Base-by-base conservation (phyloP, 2,113 vertebrate genomes). In the Pseudorectes ferrugineus region DNA sequence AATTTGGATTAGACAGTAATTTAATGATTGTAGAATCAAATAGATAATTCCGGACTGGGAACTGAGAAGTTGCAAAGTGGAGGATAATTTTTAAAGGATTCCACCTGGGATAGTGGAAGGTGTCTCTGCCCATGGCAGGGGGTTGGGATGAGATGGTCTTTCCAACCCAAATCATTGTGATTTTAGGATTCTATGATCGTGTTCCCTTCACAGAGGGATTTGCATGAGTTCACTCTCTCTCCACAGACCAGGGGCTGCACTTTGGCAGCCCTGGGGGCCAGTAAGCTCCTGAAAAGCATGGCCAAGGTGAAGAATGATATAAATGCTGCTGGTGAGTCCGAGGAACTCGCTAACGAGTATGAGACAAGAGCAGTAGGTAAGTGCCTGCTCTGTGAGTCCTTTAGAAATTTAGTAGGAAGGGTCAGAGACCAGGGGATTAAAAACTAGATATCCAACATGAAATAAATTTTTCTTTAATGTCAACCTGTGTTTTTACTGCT, bases 281-380 rank as follows among this genome's bases (percentile, higher is more conserved):
- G 98, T 95, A 99, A 99, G 97, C 99, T 99, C 85, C 97, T 99
- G 95, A 99, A 99, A 97, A 99, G 98, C 28, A 97, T 99, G 98
- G 98, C 99, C 3, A 94, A 96, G 77, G 99, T 99, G 73, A 98
- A 98, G 93, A 98, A 97, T 0, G 98, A 99, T 68, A 98, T 98
- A 68, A 99, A 99, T 4, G 98, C 99, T 38, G 97, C 98, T 1
- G 98, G 98, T 5, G 98, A 98, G 28, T 99, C 99, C 1, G 97
- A 96, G 77, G 98, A 98, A 38, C 98, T 99, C 1, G 99, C 99
- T 15, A 97, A 97, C 7, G 98, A 99, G 82, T 99, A 99, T 10
- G 99, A 99, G 97, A 98, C 98, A 28, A 98, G 98, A 11, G 99
- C 99, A 29, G 98, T 99, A 6, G 99, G 99, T 99, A 96, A 81